Evolutionary conservation across 2,888 invertebrate genomes (phyloP).

Genomic region (Drosophila phalerata): DNA sequence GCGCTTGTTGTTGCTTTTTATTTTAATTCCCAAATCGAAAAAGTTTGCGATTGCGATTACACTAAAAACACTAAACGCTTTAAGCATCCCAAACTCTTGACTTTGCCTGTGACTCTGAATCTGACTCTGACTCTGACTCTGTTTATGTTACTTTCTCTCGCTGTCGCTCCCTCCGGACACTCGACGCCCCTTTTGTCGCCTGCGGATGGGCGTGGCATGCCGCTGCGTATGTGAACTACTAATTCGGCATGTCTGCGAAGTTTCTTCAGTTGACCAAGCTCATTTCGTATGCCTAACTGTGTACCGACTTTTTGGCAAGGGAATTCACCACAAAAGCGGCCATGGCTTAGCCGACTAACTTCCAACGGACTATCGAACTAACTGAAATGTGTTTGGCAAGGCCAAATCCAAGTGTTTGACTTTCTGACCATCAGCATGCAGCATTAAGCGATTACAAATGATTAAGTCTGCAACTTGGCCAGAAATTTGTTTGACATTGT

Average conservation of each 20-base stretch:
- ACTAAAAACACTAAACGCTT: constrained; percentile 75
- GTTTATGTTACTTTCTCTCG: background rate
- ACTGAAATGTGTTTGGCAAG: background rate
- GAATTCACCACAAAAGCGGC: constrained; percentile 19
- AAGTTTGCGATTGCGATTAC: constrained; percentile 75
- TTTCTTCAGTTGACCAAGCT: constrained; percentile 45
- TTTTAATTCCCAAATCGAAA: constrained; percentile 81
- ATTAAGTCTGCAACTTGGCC: constrained; percentile 67
- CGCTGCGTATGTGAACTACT: constrained; percentile 63
- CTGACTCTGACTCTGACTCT: constrained; percentile 1
- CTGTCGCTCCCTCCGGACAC: background rate
- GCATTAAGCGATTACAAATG: constrained; percentile 78
- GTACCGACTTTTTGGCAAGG: constrained; percentile 24
- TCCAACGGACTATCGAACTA: constrained; percentile 2
- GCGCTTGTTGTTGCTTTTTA: constrained; percentile 51
- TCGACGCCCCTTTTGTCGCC: background rate
- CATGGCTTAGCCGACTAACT: constrained; percentile 16
- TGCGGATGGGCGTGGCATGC: constrained; percentile 34
- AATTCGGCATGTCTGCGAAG: constrained; percentile 66
- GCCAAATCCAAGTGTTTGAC: constrained; percentile 18
- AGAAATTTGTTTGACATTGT: constrained; percentile 56
- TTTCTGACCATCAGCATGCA: constrained; percentile 45
- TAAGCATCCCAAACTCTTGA: constrained; percentile 42
- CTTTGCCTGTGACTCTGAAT: constrained; percentile 1
- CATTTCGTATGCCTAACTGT: constrained; percentile 55